phyloP scores from a whole-genome alignment of 2,888 invertebrate genomes.

The Meta bourneti region DNA sequence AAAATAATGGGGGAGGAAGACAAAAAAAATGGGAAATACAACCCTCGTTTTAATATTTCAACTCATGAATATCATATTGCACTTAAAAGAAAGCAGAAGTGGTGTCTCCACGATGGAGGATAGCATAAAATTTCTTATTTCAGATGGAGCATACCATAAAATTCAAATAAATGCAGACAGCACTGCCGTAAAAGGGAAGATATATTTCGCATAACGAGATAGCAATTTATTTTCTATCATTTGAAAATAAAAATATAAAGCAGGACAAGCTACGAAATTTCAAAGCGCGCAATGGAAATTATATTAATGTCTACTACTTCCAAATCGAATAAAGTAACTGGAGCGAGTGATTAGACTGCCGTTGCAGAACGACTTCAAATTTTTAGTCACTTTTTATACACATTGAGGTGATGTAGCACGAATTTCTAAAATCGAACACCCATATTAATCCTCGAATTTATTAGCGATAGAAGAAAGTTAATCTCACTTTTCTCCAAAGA shows the following conservation, averaged over 20 bases:
- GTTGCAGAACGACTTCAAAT: conserved; percentile 7
- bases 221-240: conserved; percentile 51
- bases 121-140: conserved; percentile 34
- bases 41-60: conserved; percentile 57
- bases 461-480: background rate
- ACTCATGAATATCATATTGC: conserved; percentile 58
- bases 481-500: background rate
- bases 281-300: conserved; percentile 37
- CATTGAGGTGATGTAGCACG: background rate
- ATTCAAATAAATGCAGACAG: conserved; percentile 35
- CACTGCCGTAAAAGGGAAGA: conserved; percentile 38
- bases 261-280: background rate
- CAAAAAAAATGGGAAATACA: conserved; percentile 25
- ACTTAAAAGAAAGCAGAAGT: conserved; percentile 49
- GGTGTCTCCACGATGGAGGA: background rate
- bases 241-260: conserved; percentile 3
- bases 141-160: conserved; percentile 45
- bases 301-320: conserved; percentile 14
- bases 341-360: conserved; percentile 1
- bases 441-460: background rate
- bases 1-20: conserved; percentile 27
- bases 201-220: conserved; percentile 51
- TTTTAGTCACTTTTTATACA: background rate
- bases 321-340: conserved; percentile 36
- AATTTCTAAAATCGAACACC: conserved; percentile 1